phyloP scores from a whole-genome alignment of 2,113 vertebrate genomes.

The Oryzias celebensis region DNA sequence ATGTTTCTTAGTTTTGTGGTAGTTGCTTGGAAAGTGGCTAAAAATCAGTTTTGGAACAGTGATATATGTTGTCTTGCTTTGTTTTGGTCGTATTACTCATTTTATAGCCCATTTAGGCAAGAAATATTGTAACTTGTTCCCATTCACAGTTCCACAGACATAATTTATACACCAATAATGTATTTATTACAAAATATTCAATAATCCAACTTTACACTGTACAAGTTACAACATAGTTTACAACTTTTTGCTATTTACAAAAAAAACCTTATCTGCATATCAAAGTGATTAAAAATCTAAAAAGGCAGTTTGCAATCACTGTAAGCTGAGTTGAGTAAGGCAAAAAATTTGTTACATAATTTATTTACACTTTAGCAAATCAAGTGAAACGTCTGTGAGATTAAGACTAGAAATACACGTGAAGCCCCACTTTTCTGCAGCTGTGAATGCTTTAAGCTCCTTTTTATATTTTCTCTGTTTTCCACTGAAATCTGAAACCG shows the following conservation, averaged over 20 bases:
- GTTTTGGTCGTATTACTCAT: not conserved
- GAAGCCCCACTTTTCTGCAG: constrained; percentile 32
- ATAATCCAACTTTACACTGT: constrained; percentile 79
- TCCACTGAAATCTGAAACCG: constrained; percentile 29
- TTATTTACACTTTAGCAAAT: constrained; percentile 80
- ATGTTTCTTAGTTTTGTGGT: not conserved
- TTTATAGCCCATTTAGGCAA: not conserved
- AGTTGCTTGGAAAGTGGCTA: not conserved
- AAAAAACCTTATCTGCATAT: constrained; percentile 84
- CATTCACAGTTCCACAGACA: not conserved
- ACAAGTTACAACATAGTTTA: constrained; percentile 81
- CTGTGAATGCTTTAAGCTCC: constrained; percentile 3
- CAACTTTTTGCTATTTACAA: constrained; percentile 85
- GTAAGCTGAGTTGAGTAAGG: constrained; percentile 90
- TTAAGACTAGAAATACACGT: constrained; percentile 47
- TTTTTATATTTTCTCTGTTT: not conserved
- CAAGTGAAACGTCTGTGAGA: constrained; percentile 59
- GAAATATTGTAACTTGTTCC: not conserved
- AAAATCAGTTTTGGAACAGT: no score
- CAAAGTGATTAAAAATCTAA: constrained; percentile 84
- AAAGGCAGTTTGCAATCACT: constrained; percentile 87
- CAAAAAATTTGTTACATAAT: constrained; percentile 81
- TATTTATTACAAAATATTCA: constrained; percentile 81
- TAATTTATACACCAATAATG: constrained; percentile 76
- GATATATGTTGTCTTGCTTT: not conserved